Evolutionary conservation across 2,797 vertebrate genomes (phyloP).

Genomic region (Alca torda): DNA sequence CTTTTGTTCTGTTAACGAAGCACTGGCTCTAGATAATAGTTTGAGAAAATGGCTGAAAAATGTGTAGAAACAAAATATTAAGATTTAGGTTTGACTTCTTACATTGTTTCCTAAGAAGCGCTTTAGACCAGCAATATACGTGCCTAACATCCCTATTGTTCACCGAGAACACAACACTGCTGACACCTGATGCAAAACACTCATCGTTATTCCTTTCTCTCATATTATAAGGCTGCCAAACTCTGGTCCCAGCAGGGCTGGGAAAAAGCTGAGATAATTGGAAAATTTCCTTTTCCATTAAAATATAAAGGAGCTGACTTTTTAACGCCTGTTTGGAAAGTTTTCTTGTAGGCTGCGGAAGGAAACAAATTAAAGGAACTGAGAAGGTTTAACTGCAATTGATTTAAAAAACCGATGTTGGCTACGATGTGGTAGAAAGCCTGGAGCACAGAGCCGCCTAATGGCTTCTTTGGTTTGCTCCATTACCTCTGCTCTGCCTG

Average conservation of each 20-base stretch:
- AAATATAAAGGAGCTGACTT: neutral
- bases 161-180: neutral
- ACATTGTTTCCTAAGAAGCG: neutral
- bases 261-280: neutral
- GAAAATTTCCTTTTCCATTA: neutral
- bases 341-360: neutral
- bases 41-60: neutral
- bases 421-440: neutral
- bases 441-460: neutral
- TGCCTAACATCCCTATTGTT: neutral
- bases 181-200: neutral
- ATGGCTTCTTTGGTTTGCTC: neutral
- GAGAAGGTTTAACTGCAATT: neutral
- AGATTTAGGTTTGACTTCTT: neutral
- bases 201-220: neutral
- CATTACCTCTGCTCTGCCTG: neutral
- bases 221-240: neutral
- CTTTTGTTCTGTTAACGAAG: neutral
- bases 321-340: neutral
- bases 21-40: neutral
- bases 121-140: fast-evolving
- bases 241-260: neutral
- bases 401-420: neutral
- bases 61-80: neutral
- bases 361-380: neutral